Base-by-base conservation (phyloP, 2,113 vertebrate species). In the Melierax canorus region DNA sequence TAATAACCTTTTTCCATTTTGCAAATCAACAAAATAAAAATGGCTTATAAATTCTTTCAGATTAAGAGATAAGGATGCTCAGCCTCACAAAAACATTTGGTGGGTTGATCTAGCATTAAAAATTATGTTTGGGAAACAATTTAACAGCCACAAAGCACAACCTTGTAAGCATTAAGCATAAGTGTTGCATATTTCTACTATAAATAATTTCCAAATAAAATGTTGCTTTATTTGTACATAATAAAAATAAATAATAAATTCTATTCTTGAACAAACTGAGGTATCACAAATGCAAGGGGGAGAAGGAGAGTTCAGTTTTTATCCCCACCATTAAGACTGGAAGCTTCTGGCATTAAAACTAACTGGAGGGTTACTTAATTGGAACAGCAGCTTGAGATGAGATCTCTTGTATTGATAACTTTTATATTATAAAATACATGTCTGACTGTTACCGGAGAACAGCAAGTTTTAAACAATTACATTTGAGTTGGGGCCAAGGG, bases 81-180 rank as follows among this genome's bases (percentile, higher is more conserved):
- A 96, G 80, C n/a, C 63, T 94, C 67, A 39, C 66, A 86, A 78
- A 94, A 97, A 95, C 86, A 93, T 97, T 97, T 97, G 76, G 68
- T 85, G 0, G 2, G 51, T 91, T 96, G 92, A 88, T 96, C 30
- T 84, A 90, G 45, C 24, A 93, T 88, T 96, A 92, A 88, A 43
- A 95, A 75, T 94, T 82, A 67, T 68, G 51, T 72, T 93, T 89
- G 88, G 36, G 46, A 96, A 95, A 88, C 36, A 94, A 46, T 89
- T 88, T 96, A 89, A 69, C 59, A 83, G 48, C 39, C 66, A 91
- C 74, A 83, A 94, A 90, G 60, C 50, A 94, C 66, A 86, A 84
- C 88, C 76, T 95, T 90, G 74, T 80, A 92, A 96, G 36, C 63
- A 94, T 80, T 59, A 55, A 84, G 67, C 84, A 81, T 73, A 91